Base-by-base conservation (phyloP, 2,888 invertebrate genomes). In the Hirtodrosophila histrioides region DNA sequence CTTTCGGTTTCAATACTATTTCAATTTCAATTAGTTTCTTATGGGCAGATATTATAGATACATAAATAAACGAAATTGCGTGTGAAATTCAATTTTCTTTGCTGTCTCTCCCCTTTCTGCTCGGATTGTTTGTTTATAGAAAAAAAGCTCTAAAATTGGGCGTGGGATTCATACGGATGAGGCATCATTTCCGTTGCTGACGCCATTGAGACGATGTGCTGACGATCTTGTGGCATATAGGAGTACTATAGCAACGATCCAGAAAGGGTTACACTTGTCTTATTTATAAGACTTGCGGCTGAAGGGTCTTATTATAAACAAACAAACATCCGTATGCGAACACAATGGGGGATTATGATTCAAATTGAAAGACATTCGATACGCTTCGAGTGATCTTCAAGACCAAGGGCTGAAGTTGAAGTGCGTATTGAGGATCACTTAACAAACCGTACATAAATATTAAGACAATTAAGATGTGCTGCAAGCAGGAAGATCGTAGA, bases 161-260 rank as follows among this genome's bases (percentile, higher is more conserved):
- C 60, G 84, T 77, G 84, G 78, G 78, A 77, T 65, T 53, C 65
- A 56, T 65, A 54, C 40, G 12, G 53, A 69, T 75, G 84, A 84
- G 65, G 72, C 75, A 86, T 70, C 68, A 72, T 81, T 86, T 84
- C 72, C 81, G 78, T 53, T 70, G 84, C 81, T 84, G 81, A 80
- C 81, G 80, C 78, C 71, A 78, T 69, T 50, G 56, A 36, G 69
- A 58, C 55, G 54, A 44, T 31, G 45, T 31, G 31, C 31, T 62
- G 54, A 62, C 48, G 57, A 66, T 41, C 29, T 69, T 43, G 17
- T 17, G 17, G 17, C 2, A 17, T 17, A 17, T 17, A 17, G 17
- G 17, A 17, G 17, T 17, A 17, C 1, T 17, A 17, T 17, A 17
- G 17, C 17, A 17, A 17, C 17, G 17, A 17, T 17, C 17, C 17